A percentile compares a stretch with the other conserved stretches of the same genome.
phyloP scores from a whole-genome alignment of 2,888 invertebrate genomes.

The Entomobrya multifasciata region DNA sequence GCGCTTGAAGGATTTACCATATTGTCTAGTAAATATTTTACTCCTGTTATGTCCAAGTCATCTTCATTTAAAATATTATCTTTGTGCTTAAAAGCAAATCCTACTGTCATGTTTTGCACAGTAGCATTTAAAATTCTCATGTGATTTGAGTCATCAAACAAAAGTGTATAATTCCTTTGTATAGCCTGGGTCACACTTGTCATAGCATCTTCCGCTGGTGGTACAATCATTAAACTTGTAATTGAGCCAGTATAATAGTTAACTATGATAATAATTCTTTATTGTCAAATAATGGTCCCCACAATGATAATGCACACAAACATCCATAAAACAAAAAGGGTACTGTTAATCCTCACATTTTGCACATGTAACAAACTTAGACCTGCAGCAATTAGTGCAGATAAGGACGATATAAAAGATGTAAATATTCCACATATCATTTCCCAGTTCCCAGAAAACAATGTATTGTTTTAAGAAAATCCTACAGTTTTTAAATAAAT shows the following conservation, averaged over 20 bases:
- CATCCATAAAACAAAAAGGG: slow-evolving; percentile 14
- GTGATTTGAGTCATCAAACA: background rate
- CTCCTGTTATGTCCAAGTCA: background rate
- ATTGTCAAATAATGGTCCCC: too few relatives aligned
- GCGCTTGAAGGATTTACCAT: background rate
- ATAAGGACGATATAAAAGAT: background rate
- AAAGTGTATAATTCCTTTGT: background rate
- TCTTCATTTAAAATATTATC: background rate
- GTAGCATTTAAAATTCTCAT: slow-evolving; percentile 16
- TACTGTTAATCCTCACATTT: background rate
- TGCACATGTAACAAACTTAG: background rate
- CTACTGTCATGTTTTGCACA: background rate
- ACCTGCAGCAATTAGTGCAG: background rate
- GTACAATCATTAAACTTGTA: slow-evolving; percentile 21
- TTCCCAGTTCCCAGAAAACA: background rate
- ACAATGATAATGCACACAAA: slow-evolving; percentile 9
- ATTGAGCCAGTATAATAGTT: slow-evolving; percentile 25
- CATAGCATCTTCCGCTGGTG: background rate
- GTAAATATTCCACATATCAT: background rate
- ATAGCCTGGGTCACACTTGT: background rate
- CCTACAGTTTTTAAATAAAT: background rate
- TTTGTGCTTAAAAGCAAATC: background rate
- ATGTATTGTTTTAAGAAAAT: background rate
- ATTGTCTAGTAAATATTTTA: background rate
- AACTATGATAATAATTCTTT: too few relatives aligned